Percentiles rank a stretch among this genome's conserved stretches.
These are phyloP conservation scores for Planiliza haematocheilus DNA, from an alignment of 2,113 vertebrate species.

Conservation along the genomic window DNA sequence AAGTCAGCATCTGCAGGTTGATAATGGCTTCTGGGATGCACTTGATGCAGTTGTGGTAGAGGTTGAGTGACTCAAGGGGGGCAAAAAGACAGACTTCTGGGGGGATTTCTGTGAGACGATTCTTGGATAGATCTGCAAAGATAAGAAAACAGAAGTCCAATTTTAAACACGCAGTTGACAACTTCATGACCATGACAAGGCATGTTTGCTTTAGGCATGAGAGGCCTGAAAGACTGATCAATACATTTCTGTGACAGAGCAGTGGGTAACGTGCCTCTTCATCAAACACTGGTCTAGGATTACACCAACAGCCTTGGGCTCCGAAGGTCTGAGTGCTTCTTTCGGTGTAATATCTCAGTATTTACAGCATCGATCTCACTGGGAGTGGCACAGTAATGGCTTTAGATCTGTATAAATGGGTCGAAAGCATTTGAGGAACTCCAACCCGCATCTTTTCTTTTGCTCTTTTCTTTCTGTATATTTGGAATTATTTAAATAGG, in stretches of 20 bases:
- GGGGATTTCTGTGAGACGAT: constrained; percentile 95
- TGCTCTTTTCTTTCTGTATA: neutral
- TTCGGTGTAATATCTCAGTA: constrained; percentile 19
- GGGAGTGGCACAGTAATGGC: constrained; percentile 31
- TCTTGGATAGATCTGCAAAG: constrained; percentile 94
- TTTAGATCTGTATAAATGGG: constrained; percentile 25
- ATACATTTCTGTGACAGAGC: constrained; percentile 43
- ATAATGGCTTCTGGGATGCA: constrained; percentile 95
- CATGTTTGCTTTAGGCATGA: constrained; percentile 13
- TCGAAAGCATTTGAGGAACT: constrained; percentile 1
- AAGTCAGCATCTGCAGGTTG: constrained; percentile 98
- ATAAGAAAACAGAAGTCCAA: neutral
- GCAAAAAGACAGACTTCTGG: constrained; percentile 95
- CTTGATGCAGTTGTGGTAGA: constrained; percentile 99
- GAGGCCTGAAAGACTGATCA: constrained; percentile 39
- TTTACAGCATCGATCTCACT: constrained; percentile 40
- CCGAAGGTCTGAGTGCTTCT: constrained; percentile 24
- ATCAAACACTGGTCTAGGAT: constrained; percentile 56
- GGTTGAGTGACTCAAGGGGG: constrained; percentile 94
- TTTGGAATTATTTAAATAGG: no score
- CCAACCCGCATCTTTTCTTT: neutral
- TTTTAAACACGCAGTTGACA: constrained; percentile 1
- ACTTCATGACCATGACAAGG: constrained; percentile 5
- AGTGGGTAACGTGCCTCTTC: constrained; percentile 10
- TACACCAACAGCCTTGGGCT: constrained; percentile 32